phyloP scores from a whole-genome alignment of 2,113 vertebrate genomes.

The Tetrao urogallus region DNA sequence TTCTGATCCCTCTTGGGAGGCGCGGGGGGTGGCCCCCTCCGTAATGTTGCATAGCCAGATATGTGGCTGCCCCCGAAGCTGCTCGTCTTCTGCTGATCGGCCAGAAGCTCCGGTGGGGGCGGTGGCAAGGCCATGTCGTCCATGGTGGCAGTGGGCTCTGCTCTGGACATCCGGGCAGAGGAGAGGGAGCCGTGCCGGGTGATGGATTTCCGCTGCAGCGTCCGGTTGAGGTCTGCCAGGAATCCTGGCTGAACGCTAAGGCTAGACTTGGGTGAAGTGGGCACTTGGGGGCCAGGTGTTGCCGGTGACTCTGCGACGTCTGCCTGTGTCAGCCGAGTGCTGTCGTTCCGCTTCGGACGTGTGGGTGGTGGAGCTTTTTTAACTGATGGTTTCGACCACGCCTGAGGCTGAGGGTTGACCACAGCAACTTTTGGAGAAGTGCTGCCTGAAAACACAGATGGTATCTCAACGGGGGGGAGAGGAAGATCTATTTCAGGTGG shows the following conservation, averaged over 20 bases:
- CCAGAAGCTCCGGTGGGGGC: constrained; percentile 91
- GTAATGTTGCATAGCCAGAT: constrained; percentile 96
- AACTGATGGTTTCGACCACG: constrained; percentile 84
- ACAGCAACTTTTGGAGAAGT: constrained; percentile 88
- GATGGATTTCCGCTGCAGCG: constrained; percentile 94
- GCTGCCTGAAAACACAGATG: constrained; percentile 77
- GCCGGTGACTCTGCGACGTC: constrained; percentile 74
- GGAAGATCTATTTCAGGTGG: constrained; percentile 91
- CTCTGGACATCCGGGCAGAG: constrained; percentile 81
- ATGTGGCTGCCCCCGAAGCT: constrained; percentile 86
- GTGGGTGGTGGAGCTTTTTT: constrained; percentile 91
- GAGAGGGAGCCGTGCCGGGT: constrained; percentile 91
- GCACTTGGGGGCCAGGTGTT: constrained; percentile 72
- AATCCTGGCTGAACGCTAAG: constrained; percentile 92
- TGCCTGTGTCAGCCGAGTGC: constrained; percentile 80
- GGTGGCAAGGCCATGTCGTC: constrained; percentile 95
- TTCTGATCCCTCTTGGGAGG: constrained; percentile 94
- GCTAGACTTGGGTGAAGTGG: constrained; percentile 91
- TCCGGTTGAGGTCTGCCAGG: constrained; percentile 94
- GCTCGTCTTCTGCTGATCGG: constrained; percentile 83
- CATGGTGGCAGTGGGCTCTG: constrained; percentile 90
- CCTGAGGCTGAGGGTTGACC: constrained; percentile 93
- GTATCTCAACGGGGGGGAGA: constrained; percentile 81
- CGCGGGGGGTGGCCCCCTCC: constrained; percentile 91
- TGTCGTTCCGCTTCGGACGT: constrained; percentile 86